phyloP scores from a whole-genome alignment of 1,140 invertebrate species.

The Drosophila burlai region DNA sequence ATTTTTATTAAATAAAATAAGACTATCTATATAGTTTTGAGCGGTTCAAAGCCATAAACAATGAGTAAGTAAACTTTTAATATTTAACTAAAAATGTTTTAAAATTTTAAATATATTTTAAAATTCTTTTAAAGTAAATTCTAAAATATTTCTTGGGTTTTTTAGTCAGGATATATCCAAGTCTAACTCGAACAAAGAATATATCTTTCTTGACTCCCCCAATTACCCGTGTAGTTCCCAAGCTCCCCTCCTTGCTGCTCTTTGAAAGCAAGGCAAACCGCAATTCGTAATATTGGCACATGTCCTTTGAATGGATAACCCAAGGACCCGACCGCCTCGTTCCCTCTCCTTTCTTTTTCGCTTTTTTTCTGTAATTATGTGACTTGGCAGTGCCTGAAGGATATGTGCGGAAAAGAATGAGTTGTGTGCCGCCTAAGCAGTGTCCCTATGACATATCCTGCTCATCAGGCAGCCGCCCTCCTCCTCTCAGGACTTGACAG shows the following conservation, averaged over 20 bases:
- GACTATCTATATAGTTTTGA: not conserved
- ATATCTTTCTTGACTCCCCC: not conserved
- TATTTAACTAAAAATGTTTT: not conserved
- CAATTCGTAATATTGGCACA: conserved; percentile 79
- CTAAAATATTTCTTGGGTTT: not conserved
- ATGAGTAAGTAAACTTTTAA: not conserved
- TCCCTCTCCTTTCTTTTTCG: not conserved
- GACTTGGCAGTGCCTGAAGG: conserved; percentile 48
- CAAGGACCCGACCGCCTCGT: not conserved
- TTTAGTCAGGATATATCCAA: too few relatives aligned
- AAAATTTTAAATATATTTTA: not conserved
- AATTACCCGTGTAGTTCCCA: not conserved
- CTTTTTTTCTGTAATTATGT: conserved; percentile 69
- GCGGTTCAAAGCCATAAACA: not conserved
- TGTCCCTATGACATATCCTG: conserved; percentile 7
- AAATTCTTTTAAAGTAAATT: not conserved
- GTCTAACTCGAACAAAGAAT: not conserved
- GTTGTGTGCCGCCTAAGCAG: conserved; percentile 40
- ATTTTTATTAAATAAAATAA: not conserved
- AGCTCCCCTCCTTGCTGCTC: not conserved
- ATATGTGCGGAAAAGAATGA: conserved; percentile 23
- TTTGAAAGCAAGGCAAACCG: conserved; percentile 50
- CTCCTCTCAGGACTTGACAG: conserved; percentile 52
- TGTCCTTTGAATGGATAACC: conserved; percentile 66
- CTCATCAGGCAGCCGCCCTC: not conserved